Conservation (phyloP, 2,888 invertebrate species). For the Deroplatys truncata region DNA sequence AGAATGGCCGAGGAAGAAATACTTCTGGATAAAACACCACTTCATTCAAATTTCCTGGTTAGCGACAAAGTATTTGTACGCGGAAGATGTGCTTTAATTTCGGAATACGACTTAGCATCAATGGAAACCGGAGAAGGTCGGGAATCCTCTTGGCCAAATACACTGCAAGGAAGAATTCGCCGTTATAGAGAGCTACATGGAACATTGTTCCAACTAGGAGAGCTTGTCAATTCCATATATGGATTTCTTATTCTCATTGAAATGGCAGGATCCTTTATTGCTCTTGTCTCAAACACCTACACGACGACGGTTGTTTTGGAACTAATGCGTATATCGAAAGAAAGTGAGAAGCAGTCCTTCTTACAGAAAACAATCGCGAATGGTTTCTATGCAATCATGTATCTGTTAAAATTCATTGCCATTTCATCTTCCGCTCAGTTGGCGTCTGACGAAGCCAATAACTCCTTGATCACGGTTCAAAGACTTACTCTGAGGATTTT, state of each 20-base stretch:
- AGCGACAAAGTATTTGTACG: neutral
- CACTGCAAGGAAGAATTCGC: neutral
- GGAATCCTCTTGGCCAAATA: neutral
- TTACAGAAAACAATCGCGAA: neutral
- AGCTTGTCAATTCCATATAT: neutral
- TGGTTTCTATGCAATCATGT: neutral
- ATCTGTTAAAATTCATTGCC: neutral
- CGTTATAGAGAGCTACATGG: neutral
- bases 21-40: neutral
- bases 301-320: neutral
- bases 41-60: neutral
- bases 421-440: neutral
- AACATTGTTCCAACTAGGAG: neutral
- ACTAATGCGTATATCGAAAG: neutral
- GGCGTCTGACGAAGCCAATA: neutral
- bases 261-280: neutral
- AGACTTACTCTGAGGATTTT: neutral
- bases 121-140: neutral
- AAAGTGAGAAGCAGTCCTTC: neutral
- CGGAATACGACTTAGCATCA: neutral
- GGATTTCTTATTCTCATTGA: neutral
- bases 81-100: neutral
- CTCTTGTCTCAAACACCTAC: neutral
- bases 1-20: neutral
- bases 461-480: neutral